phyloP scores from a whole-genome alignment of 1,140 invertebrate genomes.

The Cotesia chilonis region DNA sequence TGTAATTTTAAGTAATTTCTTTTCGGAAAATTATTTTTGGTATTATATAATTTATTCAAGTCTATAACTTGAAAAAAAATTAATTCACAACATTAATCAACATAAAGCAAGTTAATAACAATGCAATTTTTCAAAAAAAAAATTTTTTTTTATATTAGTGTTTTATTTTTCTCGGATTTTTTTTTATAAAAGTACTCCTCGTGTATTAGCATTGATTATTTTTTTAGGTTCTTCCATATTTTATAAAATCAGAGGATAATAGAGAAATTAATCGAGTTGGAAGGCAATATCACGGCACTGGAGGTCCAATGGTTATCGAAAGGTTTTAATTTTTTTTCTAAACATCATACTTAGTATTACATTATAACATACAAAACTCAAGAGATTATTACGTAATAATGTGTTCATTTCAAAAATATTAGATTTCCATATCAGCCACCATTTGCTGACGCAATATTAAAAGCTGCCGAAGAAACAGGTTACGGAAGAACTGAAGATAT shows the following conservation, averaged over 20 bases:
- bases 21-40: too few species aligned
- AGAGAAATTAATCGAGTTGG: constrained; percentile 64
- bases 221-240: constrained; percentile 67
- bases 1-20: too few species aligned
- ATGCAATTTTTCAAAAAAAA: too few species aligned
- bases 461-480: constrained; percentile 69
- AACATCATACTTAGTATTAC: neutral
- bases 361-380: neutral
- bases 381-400: neutral
- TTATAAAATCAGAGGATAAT: constrained; percentile 69
- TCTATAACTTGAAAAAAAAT: too few species aligned
- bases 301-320: constrained; percentile 65
- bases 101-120: too few species aligned
- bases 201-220: constrained; percentile 6
- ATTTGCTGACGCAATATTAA: constrained; percentile 68
- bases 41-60: too few species aligned
- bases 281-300: constrained; percentile 57
- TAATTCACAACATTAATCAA: too few species aligned
- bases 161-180: too few species aligned
- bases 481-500: constrained; percentile 69
- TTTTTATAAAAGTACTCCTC: too few species aligned
- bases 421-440: constrained; percentile 67
- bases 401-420: neutral
- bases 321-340: constrained; percentile 54
- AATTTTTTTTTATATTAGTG: too few species aligned